Evolutionary conservation across 2,888 invertebrate species (phyloP).

Genomic region (Nomada hirtipes): DNA sequence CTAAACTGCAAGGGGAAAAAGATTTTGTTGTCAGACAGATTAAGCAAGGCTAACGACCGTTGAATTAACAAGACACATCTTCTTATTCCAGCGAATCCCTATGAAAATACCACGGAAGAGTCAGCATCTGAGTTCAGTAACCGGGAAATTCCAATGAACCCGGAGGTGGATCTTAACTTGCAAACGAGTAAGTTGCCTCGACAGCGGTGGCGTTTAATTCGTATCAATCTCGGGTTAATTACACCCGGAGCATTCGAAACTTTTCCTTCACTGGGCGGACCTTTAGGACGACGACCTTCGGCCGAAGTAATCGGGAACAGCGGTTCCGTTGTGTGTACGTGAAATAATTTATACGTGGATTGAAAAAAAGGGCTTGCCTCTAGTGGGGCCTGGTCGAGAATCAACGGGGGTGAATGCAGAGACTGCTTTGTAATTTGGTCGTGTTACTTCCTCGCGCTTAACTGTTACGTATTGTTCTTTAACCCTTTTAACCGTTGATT

Average conservation of each 20-base stretch:
- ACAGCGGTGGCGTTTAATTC: constrained; percentile 63
- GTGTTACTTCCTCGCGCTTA: constrained; percentile 3
- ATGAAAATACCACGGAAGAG: constrained; percentile 86
- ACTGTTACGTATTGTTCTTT: constrained; percentile 13
- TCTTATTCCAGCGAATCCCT: constrained; percentile 72
- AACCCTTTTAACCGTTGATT: not conserved
- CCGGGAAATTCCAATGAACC: constrained; percentile 85
- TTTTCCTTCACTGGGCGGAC: constrained; percentile 47
- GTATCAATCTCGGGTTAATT: constrained; percentile 69
- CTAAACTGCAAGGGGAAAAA: not conserved
- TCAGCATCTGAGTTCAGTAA: constrained; percentile 84
- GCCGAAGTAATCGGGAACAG: constrained; percentile 33
- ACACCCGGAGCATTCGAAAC: constrained; percentile 58
- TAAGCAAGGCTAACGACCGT: constrained; percentile 13
- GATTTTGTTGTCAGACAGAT: constrained; percentile 8
- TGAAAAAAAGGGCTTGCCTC: not conserved
- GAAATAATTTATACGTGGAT: not conserved
- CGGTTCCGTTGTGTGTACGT: constrained; percentile 7
- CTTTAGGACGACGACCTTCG: not conserved
- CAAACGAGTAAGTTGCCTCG: constrained; percentile 86
- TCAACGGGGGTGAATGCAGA: not conserved
- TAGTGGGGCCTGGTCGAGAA: not conserved
- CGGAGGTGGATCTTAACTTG: constrained; percentile 86
- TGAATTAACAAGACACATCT: constrained; percentile 44
- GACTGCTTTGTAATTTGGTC: not conserved